phyloP scores from a whole-genome alignment of 2,888 invertebrate species.

The Eupelmus urozonus region DNA sequence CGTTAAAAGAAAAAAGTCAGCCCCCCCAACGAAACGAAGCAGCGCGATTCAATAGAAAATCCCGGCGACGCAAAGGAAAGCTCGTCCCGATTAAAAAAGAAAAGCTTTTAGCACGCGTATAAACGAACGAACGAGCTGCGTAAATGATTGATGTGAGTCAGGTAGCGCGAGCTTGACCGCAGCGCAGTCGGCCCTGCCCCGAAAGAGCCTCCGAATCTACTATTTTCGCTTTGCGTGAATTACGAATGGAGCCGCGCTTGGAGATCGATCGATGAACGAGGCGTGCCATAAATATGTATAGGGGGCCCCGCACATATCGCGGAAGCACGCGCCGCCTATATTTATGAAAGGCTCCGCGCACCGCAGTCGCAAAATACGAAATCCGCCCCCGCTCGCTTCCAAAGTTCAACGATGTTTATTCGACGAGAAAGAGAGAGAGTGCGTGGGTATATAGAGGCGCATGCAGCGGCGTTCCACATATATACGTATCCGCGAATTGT shows the following conservation, averaged over 20 bases:
- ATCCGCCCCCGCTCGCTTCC: not conserved
- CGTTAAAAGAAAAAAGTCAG: not conserved
- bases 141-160: conserved; percentile 29
- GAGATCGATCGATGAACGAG: not conserved
- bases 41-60: not conserved
- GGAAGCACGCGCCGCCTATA: conserved; percentile 16
- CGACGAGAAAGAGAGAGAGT: not conserved
- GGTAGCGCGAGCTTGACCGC: not conserved
- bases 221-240: conserved; percentile 1
- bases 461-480: not conserved
- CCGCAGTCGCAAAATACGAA: conserved; percentile 9
- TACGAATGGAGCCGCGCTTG: conserved; percentile 19
- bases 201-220: not conserved
- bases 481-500: not conserved
- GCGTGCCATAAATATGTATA: not conserved
- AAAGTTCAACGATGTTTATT: conserved; percentile 35
- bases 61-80: not conserved
- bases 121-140: not conserved
- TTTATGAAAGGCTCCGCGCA: conserved; percentile 32
- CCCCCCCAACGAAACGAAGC: too few relatives aligned
- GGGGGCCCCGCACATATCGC: not conserved
- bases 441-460: not conserved
- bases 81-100: too few relatives aligned
- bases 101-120: conserved; percentile 5
- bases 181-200: too few relatives aligned